A percentile compares a stretch with the other conserved stretches of the same genome.
Evolutionary conservation across 2,888 invertebrate genomes (phyloP).

Genomic region (Dermolepida albohirtum): DNA sequence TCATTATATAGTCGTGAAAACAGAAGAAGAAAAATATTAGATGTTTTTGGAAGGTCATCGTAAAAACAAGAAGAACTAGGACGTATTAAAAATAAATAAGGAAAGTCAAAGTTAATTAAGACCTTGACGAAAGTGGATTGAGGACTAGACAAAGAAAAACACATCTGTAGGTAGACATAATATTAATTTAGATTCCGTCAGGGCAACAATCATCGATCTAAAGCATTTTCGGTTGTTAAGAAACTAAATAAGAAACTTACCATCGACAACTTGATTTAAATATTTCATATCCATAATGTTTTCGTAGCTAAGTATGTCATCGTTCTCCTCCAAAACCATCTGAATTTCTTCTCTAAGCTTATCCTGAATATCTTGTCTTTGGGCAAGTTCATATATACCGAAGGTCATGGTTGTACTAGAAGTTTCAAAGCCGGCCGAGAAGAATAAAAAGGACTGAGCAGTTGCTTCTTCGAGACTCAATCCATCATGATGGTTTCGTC

Average conservation of each 20-base stretch:
- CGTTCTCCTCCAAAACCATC: constrained; percentile 54
- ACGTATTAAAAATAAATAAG: too few relatives aligned
- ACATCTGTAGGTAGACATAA: too few relatives aligned
- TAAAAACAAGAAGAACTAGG: too few relatives aligned
- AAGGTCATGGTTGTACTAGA: constrained; percentile 70
- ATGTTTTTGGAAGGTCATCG: too few relatives aligned
- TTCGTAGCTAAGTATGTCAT: constrained; percentile 53
- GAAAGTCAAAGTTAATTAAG: too few relatives aligned
- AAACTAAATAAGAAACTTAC: constrained; percentile 51
- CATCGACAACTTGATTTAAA: constrained; percentile 66
- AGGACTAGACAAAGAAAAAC: too few relatives aligned
- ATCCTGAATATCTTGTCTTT: constrained; percentile 63
- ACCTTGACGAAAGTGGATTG: too few relatives aligned
- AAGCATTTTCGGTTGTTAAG: too few relatives aligned
- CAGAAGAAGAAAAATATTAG: too few relatives aligned
- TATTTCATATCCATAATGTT: constrained; percentile 56
- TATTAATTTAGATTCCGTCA: too few relatives aligned
- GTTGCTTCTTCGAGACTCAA: constrained; percentile 54
- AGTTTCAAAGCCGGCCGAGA: constrained; percentile 73
- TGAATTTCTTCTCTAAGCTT: constrained; percentile 63
- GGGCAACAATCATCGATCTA: too few relatives aligned
- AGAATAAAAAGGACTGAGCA: constrained; percentile 71
- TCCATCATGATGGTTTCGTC: constrained; percentile 48
- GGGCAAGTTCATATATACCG: constrained; percentile 68
- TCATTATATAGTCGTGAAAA: too few relatives aligned